phyloP scores from a whole-genome alignment of 2,113 vertebrate genomes.

The Thalassoma bifasciatum region DNA sequence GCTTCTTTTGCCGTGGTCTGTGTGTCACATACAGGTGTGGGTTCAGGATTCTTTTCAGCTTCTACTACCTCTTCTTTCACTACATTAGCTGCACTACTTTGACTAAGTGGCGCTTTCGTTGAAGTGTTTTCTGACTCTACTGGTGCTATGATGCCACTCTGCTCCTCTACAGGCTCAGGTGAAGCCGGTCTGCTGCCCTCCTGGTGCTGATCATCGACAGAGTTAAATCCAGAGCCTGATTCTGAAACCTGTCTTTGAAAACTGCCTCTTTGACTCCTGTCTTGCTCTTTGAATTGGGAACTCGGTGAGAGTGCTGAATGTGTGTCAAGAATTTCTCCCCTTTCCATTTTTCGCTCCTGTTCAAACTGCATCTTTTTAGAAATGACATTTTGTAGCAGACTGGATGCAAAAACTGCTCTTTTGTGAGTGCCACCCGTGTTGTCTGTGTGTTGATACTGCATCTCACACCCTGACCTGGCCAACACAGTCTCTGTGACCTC shows the following conservation, averaged over 20 bases:
- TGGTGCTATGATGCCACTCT: slow-evolving; percentile 21
- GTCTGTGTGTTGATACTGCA: slow-evolving; percentile 61
- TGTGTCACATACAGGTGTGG: slow-evolving; percentile 15
- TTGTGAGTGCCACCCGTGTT: slow-evolving; percentile 80
- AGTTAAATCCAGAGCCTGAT: slow-evolving; percentile 83
- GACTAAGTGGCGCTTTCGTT: slow-evolving; percentile 83
- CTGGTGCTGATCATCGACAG: slow-evolving; percentile 69
- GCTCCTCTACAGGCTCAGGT: slow-evolving; percentile 79
- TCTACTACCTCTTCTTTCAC: slow-evolving; percentile 85
- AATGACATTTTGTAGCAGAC: slow-evolving; percentile 94
- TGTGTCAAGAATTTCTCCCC: slow-evolving; percentile 85
- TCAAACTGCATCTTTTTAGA: slow-evolving; percentile 98
- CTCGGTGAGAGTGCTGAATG: slow-evolving; percentile 43
- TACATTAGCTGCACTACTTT: slow-evolving; percentile 88
- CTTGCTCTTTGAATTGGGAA: slow-evolving; percentile 72
- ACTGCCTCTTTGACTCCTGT: slow-evolving; percentile 69
- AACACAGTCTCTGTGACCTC: slow-evolving; percentile 73
- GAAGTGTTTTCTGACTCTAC: slow-evolving; percentile 79
- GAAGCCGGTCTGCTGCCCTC: slow-evolving; percentile 71
- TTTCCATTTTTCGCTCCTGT: slow-evolving; percentile 93
- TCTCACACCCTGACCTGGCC: slow-evolving; percentile 71
- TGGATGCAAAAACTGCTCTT: slow-evolving; percentile 92
- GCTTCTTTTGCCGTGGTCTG: slow-evolving; percentile 40
- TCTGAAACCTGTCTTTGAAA: slow-evolving; percentile 89
- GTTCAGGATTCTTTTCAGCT: slow-evolving; percentile 59